These are phyloP conservation scores for Progne subis DNA, from an alignment of 2,113 vertebrate species.

Conservation along the genomic window DNA sequence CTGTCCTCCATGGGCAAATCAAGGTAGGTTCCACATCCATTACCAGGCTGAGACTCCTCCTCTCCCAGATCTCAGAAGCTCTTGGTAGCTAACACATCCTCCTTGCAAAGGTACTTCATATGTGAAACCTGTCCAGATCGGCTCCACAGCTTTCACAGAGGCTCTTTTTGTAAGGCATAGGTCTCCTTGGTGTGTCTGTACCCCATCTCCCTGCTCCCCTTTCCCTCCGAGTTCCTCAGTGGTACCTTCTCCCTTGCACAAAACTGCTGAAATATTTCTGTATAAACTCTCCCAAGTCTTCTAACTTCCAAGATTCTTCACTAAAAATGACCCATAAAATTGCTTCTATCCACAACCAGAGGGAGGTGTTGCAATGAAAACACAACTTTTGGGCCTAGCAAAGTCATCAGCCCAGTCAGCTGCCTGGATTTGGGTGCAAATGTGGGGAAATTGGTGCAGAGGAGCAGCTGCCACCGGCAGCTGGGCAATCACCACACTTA, in stretches of 20 bases:
- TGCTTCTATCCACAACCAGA: not conserved
- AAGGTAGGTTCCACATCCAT: not conserved
- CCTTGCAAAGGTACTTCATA: not conserved
- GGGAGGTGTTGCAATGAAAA: not conserved
- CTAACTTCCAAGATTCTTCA: not conserved
- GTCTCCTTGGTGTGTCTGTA: not conserved
- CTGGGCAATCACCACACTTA: not conserved
- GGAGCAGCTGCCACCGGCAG: not conserved
- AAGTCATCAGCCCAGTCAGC: not conserved
- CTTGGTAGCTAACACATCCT: not conserved
- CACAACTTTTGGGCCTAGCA: not conserved
- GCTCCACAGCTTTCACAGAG: not conserved
- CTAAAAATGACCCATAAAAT: not conserved
- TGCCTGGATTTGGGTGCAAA: not conserved
- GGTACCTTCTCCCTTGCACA: not conserved
- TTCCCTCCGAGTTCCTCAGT: rapidly evolving
- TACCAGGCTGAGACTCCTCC: not conserved
- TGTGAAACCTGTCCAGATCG: not conserved
- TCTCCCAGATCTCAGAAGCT: not conserved
- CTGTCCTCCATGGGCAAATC: not conserved
- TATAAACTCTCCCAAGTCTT: not conserved
- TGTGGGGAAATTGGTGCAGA: not conserved
- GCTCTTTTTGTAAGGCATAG: not conserved
- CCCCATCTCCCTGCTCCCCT: not conserved
- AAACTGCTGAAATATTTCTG: not conserved